Base-by-base conservation (phyloP, 2,888 invertebrate species). In the Lysandra coridon region DNA sequence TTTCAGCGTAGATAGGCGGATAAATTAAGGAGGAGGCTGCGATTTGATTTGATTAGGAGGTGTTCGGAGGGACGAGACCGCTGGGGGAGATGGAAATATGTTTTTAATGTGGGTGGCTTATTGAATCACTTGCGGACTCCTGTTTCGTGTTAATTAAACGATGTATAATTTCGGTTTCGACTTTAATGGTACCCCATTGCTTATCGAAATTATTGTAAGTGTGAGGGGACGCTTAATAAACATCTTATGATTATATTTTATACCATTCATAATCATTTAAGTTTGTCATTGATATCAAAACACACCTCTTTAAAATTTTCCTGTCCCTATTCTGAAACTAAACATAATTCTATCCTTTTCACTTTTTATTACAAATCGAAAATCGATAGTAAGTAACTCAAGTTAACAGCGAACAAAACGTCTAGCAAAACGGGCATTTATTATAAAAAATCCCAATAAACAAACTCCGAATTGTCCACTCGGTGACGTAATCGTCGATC, bases 11-110 rank as follows among this genome's bases (percentile, higher is more conserved):
- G 94, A 93, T 94, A 93, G 93, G 92, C 89, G 90, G 90, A 92
- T 89, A 94, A 93, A 94, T 94, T 93, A 92, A 91, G 92, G 91
- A 91, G 92, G 94, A 94, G 93, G 92, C 92, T 93, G 94, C 89
- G 94, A 94, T 94, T 94, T 93, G 93, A 94, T 94, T 94, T 93
- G 94, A 94, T 94, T 94, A 93, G 93, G 92, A 93, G 94, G 94
- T 94, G 94, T 94, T 93, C 87, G 88, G 85, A 86, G 90, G 92
- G 90, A 86, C 86, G 91, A 92, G 94, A 94, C 94, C 93, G 93
- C 93, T 85, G 88, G 85, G 85, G 87, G 82, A 83, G 84, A 92
- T 93, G 91, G 92, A 94, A 94, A 94, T 94, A 94, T 94, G 94
- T 94, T 94, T 93, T 93, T 93, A 94, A 94, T 94, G 93, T 90